These are phyloP conservation scores for Parnassius mnemosyne DNA, from an alignment of 2,888 invertebrate genomes.

Conservation along the genomic window DNA sequence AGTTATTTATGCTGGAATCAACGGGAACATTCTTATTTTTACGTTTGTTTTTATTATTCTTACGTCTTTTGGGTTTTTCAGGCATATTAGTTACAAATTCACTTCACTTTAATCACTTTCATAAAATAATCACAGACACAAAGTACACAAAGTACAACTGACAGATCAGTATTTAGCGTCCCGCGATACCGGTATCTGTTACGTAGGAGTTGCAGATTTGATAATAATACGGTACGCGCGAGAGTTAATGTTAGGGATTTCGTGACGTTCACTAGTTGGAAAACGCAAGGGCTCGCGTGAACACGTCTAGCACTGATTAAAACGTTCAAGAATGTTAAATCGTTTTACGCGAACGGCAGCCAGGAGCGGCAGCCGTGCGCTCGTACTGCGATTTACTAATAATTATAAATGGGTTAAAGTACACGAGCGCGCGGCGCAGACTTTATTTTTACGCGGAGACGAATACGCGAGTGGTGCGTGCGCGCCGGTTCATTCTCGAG, in stretches of 20 bases:
- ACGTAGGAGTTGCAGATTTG: slow-evolving; percentile 60
- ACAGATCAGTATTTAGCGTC: slow-evolving; percentile 51
- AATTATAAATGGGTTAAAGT: slow-evolving; percentile 79
- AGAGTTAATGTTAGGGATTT: slow-evolving; percentile 49
- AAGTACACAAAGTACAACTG: slow-evolving; percentile 44
- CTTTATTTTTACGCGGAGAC: slow-evolving; percentile 80
- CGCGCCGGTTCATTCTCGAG: slow-evolving; percentile 52
- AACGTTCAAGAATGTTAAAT: slow-evolving; percentile 56
- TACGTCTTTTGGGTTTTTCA: slow-evolving; percentile 67
- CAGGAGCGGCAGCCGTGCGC: slow-evolving; percentile 72
- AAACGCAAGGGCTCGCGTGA: slow-evolving; percentile 53
- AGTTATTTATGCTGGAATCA: slow-evolving; percentile 45
- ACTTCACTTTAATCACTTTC: slow-evolving; percentile 66
- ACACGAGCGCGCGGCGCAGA: slow-evolving; percentile 72
- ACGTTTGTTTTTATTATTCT: slow-evolving; percentile 72
- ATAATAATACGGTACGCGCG: slow-evolving; percentile 43
- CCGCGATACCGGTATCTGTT: slow-evolving; percentile 55
- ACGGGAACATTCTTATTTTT: slow-evolving; percentile 63
- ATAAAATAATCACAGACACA: slow-evolving; percentile 59
- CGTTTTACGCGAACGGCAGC: slow-evolving; percentile 68
- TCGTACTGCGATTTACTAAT: slow-evolving; percentile 78
- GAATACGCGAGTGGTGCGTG: slow-evolving; percentile 70
- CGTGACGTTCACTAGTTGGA: slow-evolving; percentile 44
- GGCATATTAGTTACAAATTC: slow-evolving; percentile 63
- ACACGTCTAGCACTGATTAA: slow-evolving; percentile 47